Evolutionary conservation across 2,113 vertebrate genomes (phyloP).

Genomic region (Gobio gobio): DNA sequence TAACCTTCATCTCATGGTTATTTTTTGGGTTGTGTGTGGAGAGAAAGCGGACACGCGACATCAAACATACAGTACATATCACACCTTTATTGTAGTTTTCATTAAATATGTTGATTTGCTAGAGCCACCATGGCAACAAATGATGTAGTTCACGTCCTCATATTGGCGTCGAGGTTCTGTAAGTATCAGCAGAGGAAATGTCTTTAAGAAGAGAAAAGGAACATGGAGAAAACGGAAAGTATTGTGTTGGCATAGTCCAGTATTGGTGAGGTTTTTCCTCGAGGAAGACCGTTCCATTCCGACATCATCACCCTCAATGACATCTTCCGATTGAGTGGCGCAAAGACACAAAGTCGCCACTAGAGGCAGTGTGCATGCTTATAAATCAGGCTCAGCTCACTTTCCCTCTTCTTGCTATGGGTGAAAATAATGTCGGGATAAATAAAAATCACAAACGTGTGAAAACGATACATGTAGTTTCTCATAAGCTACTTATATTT

Average conservation of each 20-base stretch:
- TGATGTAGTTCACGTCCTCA: constrained; percentile 20
- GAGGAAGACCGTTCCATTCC: constrained; percentile 68
- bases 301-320: constrained; percentile 52
- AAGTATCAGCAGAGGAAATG: constrained; percentile 43
- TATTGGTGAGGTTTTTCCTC: constrained; percentile 57
- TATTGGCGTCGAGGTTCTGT: constrained; percentile 43
- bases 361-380: constrained; percentile 48
- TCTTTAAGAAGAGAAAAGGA: constrained; percentile 57
- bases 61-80: constrained; percentile 37
- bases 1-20: not conserved
- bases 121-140: constrained; percentile 49
- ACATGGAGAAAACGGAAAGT: constrained; percentile 58
- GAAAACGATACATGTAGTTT: constrained; percentile 62
- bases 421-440: constrained; percentile 59
- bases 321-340: constrained; percentile 26
- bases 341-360: constrained; percentile 26
- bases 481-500: constrained; percentile 53
- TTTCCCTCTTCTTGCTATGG: constrained; percentile 56
- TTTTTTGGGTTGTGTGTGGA: constrained; percentile 45
- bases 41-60: not conserved
- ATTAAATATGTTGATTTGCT: constrained; percentile 51
- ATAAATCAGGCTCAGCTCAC: not conserved
- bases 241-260: constrained; percentile 62
- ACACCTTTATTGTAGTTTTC: constrained; percentile 55
- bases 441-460: constrained; percentile 72